Evolutionary conservation across 2,113 vertebrate species (phyloP).

Genomic region (Eubucco bourcierii): DNA sequence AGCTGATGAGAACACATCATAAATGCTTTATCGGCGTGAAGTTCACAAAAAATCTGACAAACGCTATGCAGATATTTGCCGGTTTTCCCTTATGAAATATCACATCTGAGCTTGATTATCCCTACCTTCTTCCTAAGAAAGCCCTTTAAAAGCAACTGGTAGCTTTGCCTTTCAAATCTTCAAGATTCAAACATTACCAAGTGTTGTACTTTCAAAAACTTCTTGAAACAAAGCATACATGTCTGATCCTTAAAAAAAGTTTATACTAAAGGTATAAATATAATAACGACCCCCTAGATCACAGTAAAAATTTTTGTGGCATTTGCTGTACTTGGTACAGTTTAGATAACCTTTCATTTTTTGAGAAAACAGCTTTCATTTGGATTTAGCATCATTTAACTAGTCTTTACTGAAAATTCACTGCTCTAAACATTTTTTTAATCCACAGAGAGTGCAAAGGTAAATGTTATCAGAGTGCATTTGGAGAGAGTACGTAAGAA

Average conservation of each 20-base stretch:
- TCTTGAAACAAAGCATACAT: not conserved
- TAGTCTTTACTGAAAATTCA: not conserved
- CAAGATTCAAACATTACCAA: not conserved
- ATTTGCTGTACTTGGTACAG: conserved; percentile 7
- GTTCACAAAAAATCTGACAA: not conserved
- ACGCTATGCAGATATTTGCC: not conserved
- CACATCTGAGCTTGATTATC: not conserved
- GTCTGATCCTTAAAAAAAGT: not conserved
- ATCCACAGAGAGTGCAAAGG: not conserved
- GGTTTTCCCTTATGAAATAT: not conserved
- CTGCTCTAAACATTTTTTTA: not conserved
- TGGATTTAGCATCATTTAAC: conserved; percentile 8
- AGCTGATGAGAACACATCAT: not conserved
- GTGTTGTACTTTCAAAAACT: not conserved
- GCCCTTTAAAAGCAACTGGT: not conserved
- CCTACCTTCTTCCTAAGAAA: not conserved
- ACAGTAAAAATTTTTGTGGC: not conserved
- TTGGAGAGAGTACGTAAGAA: not conserved
- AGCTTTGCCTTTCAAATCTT: not conserved
- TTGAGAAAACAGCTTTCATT: not conserved
- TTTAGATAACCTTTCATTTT: conserved; percentile 51
- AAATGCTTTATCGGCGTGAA: not conserved
- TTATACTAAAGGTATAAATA: not conserved
- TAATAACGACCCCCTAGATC: not conserved
- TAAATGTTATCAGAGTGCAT: conserved; percentile 7